These are phyloP conservation scores for Ormyrus nitidulus DNA, from an alignment of 2,888 invertebrate genomes.

Conservation along the genomic window DNA sequence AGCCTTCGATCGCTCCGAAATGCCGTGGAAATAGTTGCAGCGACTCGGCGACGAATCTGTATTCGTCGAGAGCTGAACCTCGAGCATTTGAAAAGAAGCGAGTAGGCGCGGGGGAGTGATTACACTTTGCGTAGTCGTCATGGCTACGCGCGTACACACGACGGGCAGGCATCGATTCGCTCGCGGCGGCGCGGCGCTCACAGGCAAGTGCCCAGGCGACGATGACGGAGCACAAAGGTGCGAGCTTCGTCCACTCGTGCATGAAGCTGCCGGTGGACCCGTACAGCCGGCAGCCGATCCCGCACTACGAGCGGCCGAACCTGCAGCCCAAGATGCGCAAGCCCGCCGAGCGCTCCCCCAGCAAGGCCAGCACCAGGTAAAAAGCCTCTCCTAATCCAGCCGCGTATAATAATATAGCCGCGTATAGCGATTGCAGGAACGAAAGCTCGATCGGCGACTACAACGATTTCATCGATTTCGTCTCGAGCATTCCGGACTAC, in stretches of 20 bases:
- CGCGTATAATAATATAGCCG: too few relatives aligned
- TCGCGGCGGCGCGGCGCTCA: neutral
- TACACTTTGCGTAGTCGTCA: constrained; percentile 55
- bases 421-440: constrained; percentile 11
- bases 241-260: constrained; percentile 84
- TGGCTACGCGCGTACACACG: constrained; percentile 59
- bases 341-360: neutral
- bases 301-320: constrained; percentile 81
- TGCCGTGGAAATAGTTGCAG: too few relatives aligned
- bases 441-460: constrained; percentile 74
- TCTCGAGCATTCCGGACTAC: constrained; percentile 88
- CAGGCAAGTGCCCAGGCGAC: too few relatives aligned
- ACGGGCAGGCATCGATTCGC: constrained; percentile 58
- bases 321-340: neutral
- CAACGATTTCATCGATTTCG: constrained; percentile 83
- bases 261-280: constrained; percentile 85
- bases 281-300: constrained; percentile 83
- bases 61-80: too few relatives aligned
- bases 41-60: too few relatives aligned
- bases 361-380: constrained; percentile 32
- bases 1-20: too few relatives aligned
- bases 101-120: too few relatives aligned
- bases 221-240: constrained; percentile 78
- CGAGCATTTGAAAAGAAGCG: too few relatives aligned
- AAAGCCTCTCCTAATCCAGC: neutral